Evolutionary conservation across 2,797 vertebrate genomes (phyloP).

Genomic region (Pempheris klunzingeri): DNA sequence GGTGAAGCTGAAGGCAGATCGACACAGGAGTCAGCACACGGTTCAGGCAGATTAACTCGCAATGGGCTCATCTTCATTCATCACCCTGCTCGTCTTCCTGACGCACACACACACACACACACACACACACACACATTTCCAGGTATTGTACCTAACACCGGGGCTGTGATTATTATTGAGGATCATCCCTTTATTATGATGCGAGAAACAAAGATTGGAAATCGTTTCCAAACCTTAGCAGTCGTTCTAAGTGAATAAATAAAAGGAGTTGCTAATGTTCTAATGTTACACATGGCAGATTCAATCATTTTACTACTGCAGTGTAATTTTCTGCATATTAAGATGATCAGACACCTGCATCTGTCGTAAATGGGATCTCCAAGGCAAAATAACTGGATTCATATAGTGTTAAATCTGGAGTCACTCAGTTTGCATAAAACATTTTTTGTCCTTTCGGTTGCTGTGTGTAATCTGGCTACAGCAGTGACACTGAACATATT

Average conservation of each 20-base stretch:
- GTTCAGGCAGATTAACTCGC: conserved; percentile 63
- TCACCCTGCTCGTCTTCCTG: conserved; percentile 39
- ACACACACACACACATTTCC: not conserved
- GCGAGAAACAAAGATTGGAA: not conserved
- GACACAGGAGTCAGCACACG: conserved; percentile 39
- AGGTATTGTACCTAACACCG: not conserved
- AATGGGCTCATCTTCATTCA: conserved; percentile 72
- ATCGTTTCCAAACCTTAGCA: not conserved
- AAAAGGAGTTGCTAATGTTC: conserved; percentile 10
- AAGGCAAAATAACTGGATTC: conserved; percentile 7
- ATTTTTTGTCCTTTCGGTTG: too few relatives aligned
- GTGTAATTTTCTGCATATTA: conserved; percentile 47
- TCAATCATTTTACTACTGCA: conserved; percentile 21
- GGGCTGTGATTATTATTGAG: conserved; percentile 16
- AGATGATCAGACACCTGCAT: conserved; percentile 10
- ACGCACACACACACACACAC: conserved; percentile 4
- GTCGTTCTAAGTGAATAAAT: conserved; percentile 15
- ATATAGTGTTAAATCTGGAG: not conserved
- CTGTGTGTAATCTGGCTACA: not conserved
- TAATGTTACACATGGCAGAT: conserved; percentile 42
- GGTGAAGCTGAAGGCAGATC: conserved; percentile 43
- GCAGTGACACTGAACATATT: not conserved
- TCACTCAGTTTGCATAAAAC: too few relatives aligned
- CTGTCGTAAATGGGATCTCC: conserved; percentile 22
- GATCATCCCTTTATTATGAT: conserved; percentile 29